phyloP scores from a whole-genome alignment of 2,888 invertebrate genomes.

The Choristoneura rosaceana region DNA sequence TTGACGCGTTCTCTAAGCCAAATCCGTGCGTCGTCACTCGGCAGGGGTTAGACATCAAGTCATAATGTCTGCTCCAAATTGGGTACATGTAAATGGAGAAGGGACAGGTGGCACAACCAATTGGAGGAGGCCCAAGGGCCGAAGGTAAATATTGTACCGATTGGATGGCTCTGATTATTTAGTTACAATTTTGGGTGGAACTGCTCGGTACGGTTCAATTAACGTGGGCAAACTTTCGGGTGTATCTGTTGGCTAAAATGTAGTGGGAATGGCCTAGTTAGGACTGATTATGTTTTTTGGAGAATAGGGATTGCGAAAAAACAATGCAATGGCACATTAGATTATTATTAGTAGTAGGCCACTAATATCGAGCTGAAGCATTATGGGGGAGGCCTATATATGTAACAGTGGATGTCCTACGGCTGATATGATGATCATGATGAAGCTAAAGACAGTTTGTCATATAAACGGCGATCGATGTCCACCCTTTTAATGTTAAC shows the following conservation, averaged over 20 bases:
- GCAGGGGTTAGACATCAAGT: conserved; percentile 10
- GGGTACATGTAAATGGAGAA: conserved; percentile 32
- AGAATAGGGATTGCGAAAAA: too few species aligned
- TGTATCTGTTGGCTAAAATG: background rate
- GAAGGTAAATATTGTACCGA: conserved; percentile 41
- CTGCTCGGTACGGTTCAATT: conserved; percentile 31
- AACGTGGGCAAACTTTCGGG: conserved; percentile 17
- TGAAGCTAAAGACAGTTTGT: too few species aligned
- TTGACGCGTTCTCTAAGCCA: background rate
- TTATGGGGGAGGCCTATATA: too few species aligned
- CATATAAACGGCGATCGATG: too few species aligned
- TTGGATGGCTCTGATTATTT: conserved; percentile 40
- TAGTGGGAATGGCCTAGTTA: background rate
- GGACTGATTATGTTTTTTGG: too few species aligned
- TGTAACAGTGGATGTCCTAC: too few species aligned
- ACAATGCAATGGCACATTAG: too few species aligned
- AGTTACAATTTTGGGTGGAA: conserved; percentile 26
- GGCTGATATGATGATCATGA: too few species aligned
- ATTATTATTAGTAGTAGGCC: too few species aligned
- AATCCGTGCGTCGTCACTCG: conserved; percentile 13
- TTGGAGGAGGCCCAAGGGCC: conserved; percentile 15
- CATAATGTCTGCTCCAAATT: conserved; percentile 38
- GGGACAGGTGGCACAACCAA: conserved; percentile 37
- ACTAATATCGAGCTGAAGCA: too few species aligned
- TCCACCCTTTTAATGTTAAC: too few species aligned